Evolutionary conservation across 2,888 invertebrate species (phyloP).

Genomic region (Parthenolecanium corni): DNA sequence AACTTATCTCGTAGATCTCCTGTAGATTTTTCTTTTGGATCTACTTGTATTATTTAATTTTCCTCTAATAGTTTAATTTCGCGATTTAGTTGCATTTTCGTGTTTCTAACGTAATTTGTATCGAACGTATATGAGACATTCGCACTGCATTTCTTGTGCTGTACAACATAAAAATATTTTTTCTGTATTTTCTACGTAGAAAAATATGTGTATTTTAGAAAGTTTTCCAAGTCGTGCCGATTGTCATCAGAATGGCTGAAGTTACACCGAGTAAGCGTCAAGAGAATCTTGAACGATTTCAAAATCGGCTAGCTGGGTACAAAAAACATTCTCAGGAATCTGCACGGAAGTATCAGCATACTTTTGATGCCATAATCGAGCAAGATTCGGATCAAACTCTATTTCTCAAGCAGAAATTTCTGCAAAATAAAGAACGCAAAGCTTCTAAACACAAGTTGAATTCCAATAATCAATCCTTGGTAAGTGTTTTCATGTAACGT

Average conservation of each 20-base stretch:
- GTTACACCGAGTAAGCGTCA: constrained; percentile 64
- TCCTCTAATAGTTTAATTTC: neutral
- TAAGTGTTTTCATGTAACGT: neutral
- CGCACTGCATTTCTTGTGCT: neutral
- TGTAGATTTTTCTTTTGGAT: neutral
- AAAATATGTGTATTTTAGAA: constrained; percentile 27
- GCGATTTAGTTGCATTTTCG: constrained; percentile 1
- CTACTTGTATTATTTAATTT: neutral
- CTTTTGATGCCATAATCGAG: constrained; percentile 74
- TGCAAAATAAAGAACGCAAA: constrained; percentile 81
- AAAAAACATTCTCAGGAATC: constrained; percentile 45
- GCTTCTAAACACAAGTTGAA: constrained; percentile 39
- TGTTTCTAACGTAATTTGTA: neutral
- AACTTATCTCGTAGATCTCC: neutral
- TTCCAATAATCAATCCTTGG: neutral
- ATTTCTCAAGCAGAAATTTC: constrained; percentile 73
- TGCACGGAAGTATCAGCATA: constrained; percentile 76
- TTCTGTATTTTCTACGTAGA: neutral
- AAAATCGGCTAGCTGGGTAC: constrained; percentile 75
- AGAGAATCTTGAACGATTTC: constrained; percentile 72
- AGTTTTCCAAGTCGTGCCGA: constrained; percentile 17
- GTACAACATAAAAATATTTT: neutral
- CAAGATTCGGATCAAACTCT: constrained; percentile 82
- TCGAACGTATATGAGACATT: neutral
- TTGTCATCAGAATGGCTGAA: constrained; percentile 46